Evolutionary conservation across 1,140 invertebrate genomes (phyloP).

Genomic region (Apis laboriosa): DNA sequence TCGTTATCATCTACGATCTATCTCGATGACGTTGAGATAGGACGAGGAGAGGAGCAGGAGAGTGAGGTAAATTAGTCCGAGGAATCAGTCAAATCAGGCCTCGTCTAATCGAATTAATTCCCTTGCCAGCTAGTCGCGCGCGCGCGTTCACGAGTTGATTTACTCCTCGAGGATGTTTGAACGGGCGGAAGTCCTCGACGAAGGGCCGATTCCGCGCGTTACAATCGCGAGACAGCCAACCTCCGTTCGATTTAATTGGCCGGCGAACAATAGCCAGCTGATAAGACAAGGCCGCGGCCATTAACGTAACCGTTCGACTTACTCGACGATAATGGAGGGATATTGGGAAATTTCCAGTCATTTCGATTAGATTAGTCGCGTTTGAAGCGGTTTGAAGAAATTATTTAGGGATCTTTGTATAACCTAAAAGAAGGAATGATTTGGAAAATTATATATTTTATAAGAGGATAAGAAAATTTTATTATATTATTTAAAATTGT

Average conservation of each 20-base stretch:
- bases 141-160: not conserved
- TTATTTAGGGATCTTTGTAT: too few species aligned
- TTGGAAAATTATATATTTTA: too few species aligned
- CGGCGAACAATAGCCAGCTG: not conserved
- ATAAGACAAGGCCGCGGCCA: not conserved
- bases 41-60: not conserved
- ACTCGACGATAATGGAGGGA: not conserved
- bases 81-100: conserved; percentile 8
- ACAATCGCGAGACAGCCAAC: conserved; percentile 1
- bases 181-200: conserved; percentile 4
- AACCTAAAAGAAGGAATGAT: too few species aligned
- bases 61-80: conserved; percentile 17
- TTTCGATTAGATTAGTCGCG: not conserved
- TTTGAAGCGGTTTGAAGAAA: not conserved
- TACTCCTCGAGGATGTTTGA: conserved; percentile 1
- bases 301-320: not conserved
- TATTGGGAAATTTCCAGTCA: not conserved
- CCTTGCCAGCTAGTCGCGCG: not conserved
- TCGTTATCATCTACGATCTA: not conserved
- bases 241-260: conserved; percentile 15
- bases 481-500: too few species aligned
- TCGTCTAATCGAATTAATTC: conserved; percentile 28
- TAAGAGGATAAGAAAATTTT: too few species aligned
- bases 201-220: not conserved
- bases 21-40: conserved; percentile 4